Evolutionary conservation across 2,113 vertebrate genomes (phyloP).

Genomic region (Chitala chitala): DNA sequence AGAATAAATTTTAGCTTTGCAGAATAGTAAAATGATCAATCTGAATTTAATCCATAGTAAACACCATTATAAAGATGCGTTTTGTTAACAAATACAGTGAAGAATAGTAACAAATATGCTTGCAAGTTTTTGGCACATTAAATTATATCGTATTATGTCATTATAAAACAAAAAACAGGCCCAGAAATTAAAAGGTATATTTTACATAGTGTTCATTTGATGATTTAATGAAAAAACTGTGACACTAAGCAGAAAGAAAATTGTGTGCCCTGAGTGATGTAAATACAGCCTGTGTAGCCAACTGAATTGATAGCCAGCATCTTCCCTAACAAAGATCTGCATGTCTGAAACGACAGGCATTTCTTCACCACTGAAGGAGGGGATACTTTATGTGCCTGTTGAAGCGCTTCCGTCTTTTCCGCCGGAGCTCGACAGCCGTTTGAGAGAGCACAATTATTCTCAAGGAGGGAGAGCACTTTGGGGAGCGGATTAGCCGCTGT

Average conservation of each 20-base stretch:
- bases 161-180: no score
- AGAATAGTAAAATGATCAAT: no score
- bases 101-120: no score
- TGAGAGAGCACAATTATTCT: neutral
- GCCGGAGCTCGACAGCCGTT: constrained; percentile 1
- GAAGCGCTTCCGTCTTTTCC: neutral
- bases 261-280: neutral
- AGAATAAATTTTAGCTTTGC: no score
- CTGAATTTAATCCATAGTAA: no score
- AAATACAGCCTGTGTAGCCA: neutral
- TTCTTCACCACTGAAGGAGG: neutral
- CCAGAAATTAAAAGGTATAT: no score
- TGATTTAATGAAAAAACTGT: no score
- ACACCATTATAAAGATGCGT: no score
- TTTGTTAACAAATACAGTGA: no score
- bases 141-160: no score
- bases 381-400: neutral
- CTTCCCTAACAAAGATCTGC: neutral
- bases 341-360: neutral
- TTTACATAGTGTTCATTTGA: no score
- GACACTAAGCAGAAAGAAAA: neutral
- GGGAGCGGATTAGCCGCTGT: constrained; percentile 25
- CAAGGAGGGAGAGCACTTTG: constrained; percentile 18
- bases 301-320: neutral
- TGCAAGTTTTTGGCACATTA: no score